A percentile compares a stretch with the other conserved stretches of the same genome.
These are phyloP conservation scores for Todiramphus chloris DNA, from an alignment of 2,113 vertebrate genomes.

Conservation along the genomic window DNA sequence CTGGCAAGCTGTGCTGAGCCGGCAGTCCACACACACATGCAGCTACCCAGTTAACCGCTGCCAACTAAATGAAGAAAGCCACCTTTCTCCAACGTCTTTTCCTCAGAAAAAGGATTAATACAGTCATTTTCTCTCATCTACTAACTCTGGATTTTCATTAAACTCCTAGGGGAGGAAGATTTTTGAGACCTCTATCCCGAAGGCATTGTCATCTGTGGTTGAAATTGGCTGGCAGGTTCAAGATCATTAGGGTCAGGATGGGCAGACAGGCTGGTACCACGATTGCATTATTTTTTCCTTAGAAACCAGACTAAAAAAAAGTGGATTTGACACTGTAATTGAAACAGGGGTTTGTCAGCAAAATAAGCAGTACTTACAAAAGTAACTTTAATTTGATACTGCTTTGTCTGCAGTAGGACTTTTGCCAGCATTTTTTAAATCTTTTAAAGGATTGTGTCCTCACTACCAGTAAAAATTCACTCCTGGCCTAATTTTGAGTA, in stretches of 20 bases:
- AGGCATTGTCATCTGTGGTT: slow-evolving; percentile 31
- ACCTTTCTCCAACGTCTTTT: not conserved
- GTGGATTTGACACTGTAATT: not conserved
- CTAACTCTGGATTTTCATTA: not conserved
- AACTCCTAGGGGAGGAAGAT: slow-evolving; percentile 1
- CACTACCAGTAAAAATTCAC: not conserved
- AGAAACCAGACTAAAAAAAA: not conserved
- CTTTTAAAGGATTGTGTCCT: not conserved
- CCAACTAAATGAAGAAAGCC: not conserved
- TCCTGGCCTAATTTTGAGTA: not conserved
- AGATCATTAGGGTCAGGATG: slow-evolving; percentile 26
- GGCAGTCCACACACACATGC: not conserved
- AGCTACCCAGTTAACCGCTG: not conserved
- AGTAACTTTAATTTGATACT: not conserved
- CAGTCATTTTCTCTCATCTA: not conserved
- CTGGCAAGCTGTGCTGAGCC: not conserved
- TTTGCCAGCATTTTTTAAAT: not conserved
- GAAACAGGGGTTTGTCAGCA: not conserved
- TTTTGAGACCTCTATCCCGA: slow-evolving; percentile 13
- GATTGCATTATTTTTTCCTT: not conserved
- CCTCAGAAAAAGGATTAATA: slow-evolving; percentile 1
- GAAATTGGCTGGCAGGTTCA: slow-evolving; percentile 29
- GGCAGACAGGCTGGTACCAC: not conserved
- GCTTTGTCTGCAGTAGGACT: not conserved
- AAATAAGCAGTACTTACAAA: not conserved